Base-by-base conservation (phyloP, 2,888 invertebrate species). In the Cancer borealis region DNA sequence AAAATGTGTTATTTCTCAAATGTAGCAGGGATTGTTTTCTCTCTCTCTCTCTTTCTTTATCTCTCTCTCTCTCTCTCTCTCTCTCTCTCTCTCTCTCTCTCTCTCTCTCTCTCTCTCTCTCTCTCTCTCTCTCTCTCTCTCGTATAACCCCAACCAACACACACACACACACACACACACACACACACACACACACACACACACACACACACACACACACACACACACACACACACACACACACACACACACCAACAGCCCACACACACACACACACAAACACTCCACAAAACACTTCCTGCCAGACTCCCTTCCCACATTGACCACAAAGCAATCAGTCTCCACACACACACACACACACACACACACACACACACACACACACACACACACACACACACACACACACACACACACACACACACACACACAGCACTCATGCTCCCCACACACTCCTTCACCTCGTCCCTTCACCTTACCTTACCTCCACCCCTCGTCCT, bases 361-460 rank as follows among this genome's bases (percentile, higher is more conserved):
- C n/a, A n/a, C n/a, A n/a, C n/a, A n/a, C n/a, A n/a, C n/a, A n/a
- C n/a, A n/a, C n/a, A n/a, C n/a, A n/a, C n/a, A n/a, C n/a, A n/a
- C n/a, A n/a, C n/a, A n/a, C n/a, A n/a, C n/a, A n/a, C n/a, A n/a
- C n/a, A n/a, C n/a, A n/a, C n/a, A n/a, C n/a, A n/a, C n/a, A n/a
- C n/a, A n/a, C n/a, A n/a, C n/a, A n/a, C n/a, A n/a, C n/a, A n/a
- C 66, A 66, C 66, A 66, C 66, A 66, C 66, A 54, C 54, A 49
- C 14, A 39, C 39, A 39, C 39, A 39, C 39, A 39, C 39, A 39
- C 39, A 54, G 14, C 54, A 54, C 4, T 21, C n/a, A 21, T 3
- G 66, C 3, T n/a, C 4, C 66, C 66, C 66, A 66, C 6, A 4
- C 66, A 17, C 66, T 66, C 66, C 66, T 66, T n/a, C 66, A 66